Evolutionary conservation across 2,113 vertebrate genomes (phyloP), one percentile per base, ranked within the genome.

Genomic region (Cathartes aura): DNA sequence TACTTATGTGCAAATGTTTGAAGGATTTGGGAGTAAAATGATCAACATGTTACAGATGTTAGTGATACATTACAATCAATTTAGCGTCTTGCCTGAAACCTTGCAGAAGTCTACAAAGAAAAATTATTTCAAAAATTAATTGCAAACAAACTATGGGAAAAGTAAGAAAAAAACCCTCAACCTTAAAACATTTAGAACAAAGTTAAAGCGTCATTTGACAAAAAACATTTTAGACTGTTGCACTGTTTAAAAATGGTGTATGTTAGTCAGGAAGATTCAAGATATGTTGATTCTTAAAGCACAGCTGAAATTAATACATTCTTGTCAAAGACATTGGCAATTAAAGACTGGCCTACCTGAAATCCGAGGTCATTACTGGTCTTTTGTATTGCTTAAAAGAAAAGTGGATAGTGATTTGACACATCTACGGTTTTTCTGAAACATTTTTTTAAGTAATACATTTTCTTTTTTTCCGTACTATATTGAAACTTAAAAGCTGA

Each of bases 321-420:
- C 24, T 73, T 76, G 45, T 89, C 68, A 64, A 94, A 95, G 81
- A 96, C 95, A 58, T 6, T 80, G 68, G 71, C 73, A 87, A 79
- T 82, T 83, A 93, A 91, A 80, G 78, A 62, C 36, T 79, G n/a
- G 24, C 64, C 64, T 72, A 5, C 70, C n/a, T 93, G 75, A 93
- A 87, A 96, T 78, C n/a, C 87, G 84, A 94, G 80, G 47, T 87
- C 18, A 34, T 70, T 71, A 38, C 23, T 47, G 59, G 9, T 52
- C 29, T 62, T 42, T 29, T 53, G 26, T 48, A 53, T 38, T n/a
- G 26, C n/a, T 73, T 42, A 12, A 27, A 30, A 32, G 70, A 55
- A 68, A 63, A 38, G 53, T n/a, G 4, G 24, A 34, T 62, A 53
- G 26, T 38, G 29, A n/a, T 73, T 63, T 67, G 53, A 68, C n/a